Percentiles rank a stretch among this genome's conserved stretches.
Conservation (phyloP, 2,888 invertebrate genomes). For the Caenorhabditis uteleia region DNA sequence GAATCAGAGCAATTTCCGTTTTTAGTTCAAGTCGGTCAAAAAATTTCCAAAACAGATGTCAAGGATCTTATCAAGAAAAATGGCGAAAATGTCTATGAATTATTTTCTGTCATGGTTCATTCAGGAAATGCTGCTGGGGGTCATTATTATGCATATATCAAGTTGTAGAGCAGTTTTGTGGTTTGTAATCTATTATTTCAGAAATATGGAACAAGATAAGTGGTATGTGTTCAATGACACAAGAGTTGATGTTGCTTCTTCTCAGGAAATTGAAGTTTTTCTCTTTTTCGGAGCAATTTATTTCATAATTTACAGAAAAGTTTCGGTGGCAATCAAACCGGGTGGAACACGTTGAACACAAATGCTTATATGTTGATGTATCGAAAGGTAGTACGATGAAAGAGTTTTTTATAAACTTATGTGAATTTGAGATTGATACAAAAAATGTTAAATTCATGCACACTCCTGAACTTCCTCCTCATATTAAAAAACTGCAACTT, state of each 20-base stretch:
- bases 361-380: conserved; percentile 93
- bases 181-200: background rate
- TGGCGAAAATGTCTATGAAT: conserved; percentile 82
- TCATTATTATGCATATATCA: conserved; percentile 89
- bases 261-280: conserved; percentile 29
- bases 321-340: conserved; percentile 79
- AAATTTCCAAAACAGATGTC: conserved; percentile 42
- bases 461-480: conserved; percentile 79
- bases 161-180: conserved; percentile 74
- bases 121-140: conserved; percentile 88
- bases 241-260: conserved; percentile 75
- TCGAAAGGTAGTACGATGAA: conserved; percentile 76
- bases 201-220: conserved; percentile 74
- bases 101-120: conserved; percentile 90
- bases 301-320: conserved; percentile 81
- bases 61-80: conserved; percentile 38
- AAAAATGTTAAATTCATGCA: conserved; percentile 74
- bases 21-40: conserved; percentile 33
- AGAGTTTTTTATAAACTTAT: background rate
- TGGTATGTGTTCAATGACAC: conserved; percentile 92
- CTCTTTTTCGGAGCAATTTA: background rate
- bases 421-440: conserved; percentile 61
- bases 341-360: conserved; percentile 79
- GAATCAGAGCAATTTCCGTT: no score
- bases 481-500: conserved; percentile 77